Conservation (phyloP, 2,113 vertebrate species). For the Cnemophilus loriae region DNA sequence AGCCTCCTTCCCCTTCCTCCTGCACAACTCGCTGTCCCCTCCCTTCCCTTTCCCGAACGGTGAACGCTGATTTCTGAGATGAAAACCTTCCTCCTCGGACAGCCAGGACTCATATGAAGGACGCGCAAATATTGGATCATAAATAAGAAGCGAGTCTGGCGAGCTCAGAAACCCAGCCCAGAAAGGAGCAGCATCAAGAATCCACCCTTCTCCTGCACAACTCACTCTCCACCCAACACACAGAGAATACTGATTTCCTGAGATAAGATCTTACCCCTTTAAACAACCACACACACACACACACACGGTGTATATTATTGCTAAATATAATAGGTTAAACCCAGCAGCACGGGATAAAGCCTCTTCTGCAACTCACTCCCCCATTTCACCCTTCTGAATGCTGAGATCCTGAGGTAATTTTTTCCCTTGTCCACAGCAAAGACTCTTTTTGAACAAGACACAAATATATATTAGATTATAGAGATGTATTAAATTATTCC, state of each 20-base stretch:
- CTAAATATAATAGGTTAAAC: conserved; percentile 57
- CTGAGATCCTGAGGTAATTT: conserved; percentile 64
- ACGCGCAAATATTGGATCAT: conserved; percentile 51
- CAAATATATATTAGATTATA: conserved; percentile 80
- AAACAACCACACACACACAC: conserved; percentile 21
- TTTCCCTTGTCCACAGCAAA: conserved; percentile 59
- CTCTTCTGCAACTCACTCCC: conserved; percentile 23
- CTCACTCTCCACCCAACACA: conserved; percentile 50
- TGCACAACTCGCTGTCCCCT: conserved; percentile 39
- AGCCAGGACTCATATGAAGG: conserved; percentile 60
- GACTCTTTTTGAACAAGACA: conserved; percentile 67
- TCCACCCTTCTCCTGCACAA: conserved; percentile 67
- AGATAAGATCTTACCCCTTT: conserved; percentile 57
- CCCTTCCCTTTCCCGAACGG: conserved; percentile 19
- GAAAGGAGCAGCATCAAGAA: conserved; percentile 63
- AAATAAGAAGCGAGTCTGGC: conserved; percentile 63
- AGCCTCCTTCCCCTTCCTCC: conserved; percentile 56
- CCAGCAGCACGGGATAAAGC: conserved; percentile 55
- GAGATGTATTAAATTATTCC: conserved; percentile 83
- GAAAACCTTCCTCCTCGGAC: conserved; percentile 52
- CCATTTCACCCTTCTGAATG: conserved; percentile 49
- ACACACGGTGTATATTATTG: conserved; percentile 9
- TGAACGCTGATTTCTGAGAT: conserved; percentile 62
- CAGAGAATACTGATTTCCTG: conserved; percentile 65
- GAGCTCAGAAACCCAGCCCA: conserved; percentile 61